phyloP scores from a whole-genome alignment of 2,797 vertebrate genomes.

The Scleropages formosus region DNA sequence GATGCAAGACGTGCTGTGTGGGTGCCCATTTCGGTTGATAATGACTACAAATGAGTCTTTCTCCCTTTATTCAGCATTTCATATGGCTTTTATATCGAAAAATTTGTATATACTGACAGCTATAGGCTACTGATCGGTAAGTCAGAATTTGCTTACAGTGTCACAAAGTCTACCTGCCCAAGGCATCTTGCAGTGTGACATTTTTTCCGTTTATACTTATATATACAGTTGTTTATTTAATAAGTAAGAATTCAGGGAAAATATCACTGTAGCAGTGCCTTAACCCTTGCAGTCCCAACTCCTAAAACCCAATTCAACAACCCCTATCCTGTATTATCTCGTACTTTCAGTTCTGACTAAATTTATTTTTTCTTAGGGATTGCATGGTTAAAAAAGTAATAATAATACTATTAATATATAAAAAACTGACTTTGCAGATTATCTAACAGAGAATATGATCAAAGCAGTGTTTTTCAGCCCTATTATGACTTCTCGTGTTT shows the following conservation, averaged over 20 bases:
- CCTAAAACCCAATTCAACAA: neutral
- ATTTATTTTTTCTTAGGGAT: neutral
- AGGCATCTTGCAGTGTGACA: too few species aligned
- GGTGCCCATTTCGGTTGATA: neutral
- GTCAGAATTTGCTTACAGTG: conserved; percentile 2
- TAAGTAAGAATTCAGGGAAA: neutral
- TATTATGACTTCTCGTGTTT: too few species aligned
- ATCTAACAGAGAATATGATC: too few species aligned
- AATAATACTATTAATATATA: neutral
- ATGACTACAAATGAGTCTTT: conserved; percentile 4
- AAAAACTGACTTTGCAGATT: too few species aligned
- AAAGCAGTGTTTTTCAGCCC: too few species aligned
- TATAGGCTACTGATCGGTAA: neutral
- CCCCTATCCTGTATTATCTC: neutral
- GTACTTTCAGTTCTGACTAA: neutral
- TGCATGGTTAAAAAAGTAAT: neutral
- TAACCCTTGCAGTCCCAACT: neutral
- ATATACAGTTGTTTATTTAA: neutral
- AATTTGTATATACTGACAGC: neutral
- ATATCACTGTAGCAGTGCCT: neutral
- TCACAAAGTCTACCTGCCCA: too few species aligned
- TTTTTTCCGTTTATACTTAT: neutral
- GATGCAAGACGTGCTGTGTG: neutral
- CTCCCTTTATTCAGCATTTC: conserved; percentile 57
- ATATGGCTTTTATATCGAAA: conserved; percentile 41